These are phyloP conservation scores for Stenotaenia linearis DNA, from an alignment of 2,888 invertebrate genomes.

Conservation along the genomic window DNA sequence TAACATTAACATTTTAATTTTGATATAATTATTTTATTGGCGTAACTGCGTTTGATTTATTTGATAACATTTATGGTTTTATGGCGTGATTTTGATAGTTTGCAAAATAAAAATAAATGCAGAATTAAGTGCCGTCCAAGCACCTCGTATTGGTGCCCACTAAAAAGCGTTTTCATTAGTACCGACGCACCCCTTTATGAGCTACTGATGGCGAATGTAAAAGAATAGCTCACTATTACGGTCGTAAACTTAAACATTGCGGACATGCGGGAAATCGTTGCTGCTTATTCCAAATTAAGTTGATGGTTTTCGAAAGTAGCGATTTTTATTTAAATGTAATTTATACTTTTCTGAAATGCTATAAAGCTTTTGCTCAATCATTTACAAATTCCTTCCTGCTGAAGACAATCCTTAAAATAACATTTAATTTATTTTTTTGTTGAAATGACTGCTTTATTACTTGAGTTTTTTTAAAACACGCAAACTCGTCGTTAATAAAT, in stretches of 20 bases:
- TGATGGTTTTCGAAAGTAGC: neutral
- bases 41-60: neutral
- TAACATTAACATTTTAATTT: no score
- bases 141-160: conserved; percentile 21
- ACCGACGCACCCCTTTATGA: neutral
- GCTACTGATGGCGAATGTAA: conserved; percentile 22
- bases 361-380: no score
- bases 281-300: neutral
- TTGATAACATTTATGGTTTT: neutral
- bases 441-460: no score
- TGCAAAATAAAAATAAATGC: neutral
- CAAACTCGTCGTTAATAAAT: neutral
- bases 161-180: conserved; percentile 11
- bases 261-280: neutral
- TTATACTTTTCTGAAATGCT: neutral
- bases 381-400: no score
- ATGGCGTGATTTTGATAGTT: neutral
- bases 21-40: neutral
- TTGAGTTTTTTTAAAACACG: neutral
- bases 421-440: no score
- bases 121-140: conserved; percentile 8
- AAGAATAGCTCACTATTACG: conserved; percentile 24
- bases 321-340: neutral
- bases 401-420: no score
- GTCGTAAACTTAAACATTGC: conserved; percentile 28